Evolutionary conservation across 1,140 invertebrate genomes (phyloP).

Genomic region (Oppia nitens): DNA sequence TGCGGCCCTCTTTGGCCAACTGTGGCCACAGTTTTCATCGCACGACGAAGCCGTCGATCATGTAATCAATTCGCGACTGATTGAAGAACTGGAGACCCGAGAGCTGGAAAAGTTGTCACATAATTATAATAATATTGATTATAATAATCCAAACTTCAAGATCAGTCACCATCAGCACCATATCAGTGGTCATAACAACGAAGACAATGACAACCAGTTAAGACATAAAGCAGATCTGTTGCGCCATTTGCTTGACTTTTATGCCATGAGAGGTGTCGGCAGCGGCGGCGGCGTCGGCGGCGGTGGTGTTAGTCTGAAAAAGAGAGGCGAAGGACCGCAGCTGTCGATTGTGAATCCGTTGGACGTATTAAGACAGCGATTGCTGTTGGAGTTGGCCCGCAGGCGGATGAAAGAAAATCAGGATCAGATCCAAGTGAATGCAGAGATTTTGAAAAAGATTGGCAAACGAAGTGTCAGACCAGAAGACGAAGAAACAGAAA

Average conservation of each 20-base stretch:
- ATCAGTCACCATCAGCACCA: not conserved
- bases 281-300: no score
- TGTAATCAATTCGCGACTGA: not conserved
- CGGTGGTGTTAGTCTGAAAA: not conserved
- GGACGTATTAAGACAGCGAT: slow-evolving; percentile 51
- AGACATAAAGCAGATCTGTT: not conserved
- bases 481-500: not conserved
- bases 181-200: not conserved
- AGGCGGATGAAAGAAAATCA: slow-evolving; percentile 46
- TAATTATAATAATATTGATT: not conserved
- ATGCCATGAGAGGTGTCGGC: not conserved
- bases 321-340: slow-evolving; percentile 34
- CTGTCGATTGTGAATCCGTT: slow-evolving; percentile 57
- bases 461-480: slow-evolving; percentile 27
- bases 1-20: no score
- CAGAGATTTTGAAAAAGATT: slow-evolving; percentile 30
- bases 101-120: not conserved
- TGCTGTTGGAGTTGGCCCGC: slow-evolving; percentile 51
- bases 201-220: not conserved
- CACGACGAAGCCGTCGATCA: not conserved
- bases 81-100: not conserved
- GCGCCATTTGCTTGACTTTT: not conserved
- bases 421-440: slow-evolving; percentile 37
- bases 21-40: no score
- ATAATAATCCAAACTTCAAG: no score